Conservation (phyloP, 2,888 invertebrate species). For the Euclidia mi region DNA sequence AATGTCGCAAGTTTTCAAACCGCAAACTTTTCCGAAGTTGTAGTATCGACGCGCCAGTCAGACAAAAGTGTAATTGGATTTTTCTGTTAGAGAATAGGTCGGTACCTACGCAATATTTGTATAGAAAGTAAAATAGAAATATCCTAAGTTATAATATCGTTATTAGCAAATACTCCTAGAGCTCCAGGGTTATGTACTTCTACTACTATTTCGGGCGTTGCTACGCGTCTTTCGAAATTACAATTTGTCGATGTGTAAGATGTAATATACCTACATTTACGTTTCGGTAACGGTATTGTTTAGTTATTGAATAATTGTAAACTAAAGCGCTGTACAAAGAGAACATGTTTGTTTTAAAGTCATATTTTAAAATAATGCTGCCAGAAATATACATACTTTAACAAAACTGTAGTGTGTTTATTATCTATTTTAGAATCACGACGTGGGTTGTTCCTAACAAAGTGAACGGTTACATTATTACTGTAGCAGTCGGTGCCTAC, state of each 20-base stretch:
- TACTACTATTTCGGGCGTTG: too few species aligned
- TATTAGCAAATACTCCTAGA: too few species aligned
- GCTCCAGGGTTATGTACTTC: too few species aligned
- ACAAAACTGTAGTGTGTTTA: conserved; percentile 24
- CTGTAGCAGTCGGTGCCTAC: not conserved
- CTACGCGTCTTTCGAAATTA: too few species aligned
- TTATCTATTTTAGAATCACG: conserved; percentile 29
- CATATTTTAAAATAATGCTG: conserved; percentile 19
- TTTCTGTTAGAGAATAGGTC: conserved; percentile 5
- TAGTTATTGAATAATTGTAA: conserved; percentile 7
- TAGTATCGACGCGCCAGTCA: not conserved
- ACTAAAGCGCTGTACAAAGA: conserved; percentile 12
- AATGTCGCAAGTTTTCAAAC: conserved; percentile 3
- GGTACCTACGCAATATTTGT: not conserved
- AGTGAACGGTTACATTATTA: not conserved
- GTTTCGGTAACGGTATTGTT: conserved; percentile 3
- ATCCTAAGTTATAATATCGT: too few species aligned
- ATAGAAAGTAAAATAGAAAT: conserved; percentile 4
- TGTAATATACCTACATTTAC: not conserved
- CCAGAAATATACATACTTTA: conserved; percentile 18
- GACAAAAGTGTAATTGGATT: conserved; percentile 9
- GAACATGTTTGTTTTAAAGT: conserved; percentile 7
- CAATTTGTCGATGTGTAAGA: too few species aligned
- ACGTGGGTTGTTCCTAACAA: conserved; percentile 11
- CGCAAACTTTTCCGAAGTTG: conserved; percentile 7